Evolutionary conservation across 2,888 invertebrate genomes (phyloP), one percentile per base, ranked within the genome.

Genomic region (Oscheius sp.): DNA sequence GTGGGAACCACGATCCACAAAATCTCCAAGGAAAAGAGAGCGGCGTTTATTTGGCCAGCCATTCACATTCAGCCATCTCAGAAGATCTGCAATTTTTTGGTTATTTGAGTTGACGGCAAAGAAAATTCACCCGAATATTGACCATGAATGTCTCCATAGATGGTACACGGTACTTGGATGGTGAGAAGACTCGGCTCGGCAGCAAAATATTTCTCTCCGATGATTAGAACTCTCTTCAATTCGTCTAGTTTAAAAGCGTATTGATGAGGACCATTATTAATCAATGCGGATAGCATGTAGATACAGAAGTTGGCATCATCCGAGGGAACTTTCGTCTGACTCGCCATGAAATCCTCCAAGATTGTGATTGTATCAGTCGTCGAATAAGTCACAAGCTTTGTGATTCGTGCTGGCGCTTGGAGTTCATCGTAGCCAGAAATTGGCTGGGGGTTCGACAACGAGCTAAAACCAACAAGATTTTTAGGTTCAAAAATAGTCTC

Each of bases 1-100:
- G 45, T 78, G 78, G 4, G 71, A 55, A 3, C 78, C 78, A 4
- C 78, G 69, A 64, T 78, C 78, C 17, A 78, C 78, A 29, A 76
- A 78, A 52, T 78, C 78, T 10, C 78, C 78, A 20, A 73, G 48
- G 53, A 70, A 75, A 29, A 74, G 48, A 37, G 50, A 27, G 12
- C 61, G 48, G 6, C 65, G 70, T 39, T 71, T 65, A 48, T 76
- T 65, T 2, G 78, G 78, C 73, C 74, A 78, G n/a, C 78, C 78
- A 57, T 78, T 76, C 20, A 78, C 58, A 64, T 78, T 76, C 31
- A 78, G 55, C 78, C 78, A 78, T 17, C 78, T 61, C 17, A 61
- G 65, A 1, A 77, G 70, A 48, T 77, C 77, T n/a, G n/a, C n/a
- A n/a, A n/a, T n/a, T n/a, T n/a, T n/a, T n/a, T n/a, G n/a, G n/a